These are phyloP conservation scores for Apotomis capreana DNA, from an alignment of 2,888 invertebrate genomes.

Conservation along the genomic window DNA sequence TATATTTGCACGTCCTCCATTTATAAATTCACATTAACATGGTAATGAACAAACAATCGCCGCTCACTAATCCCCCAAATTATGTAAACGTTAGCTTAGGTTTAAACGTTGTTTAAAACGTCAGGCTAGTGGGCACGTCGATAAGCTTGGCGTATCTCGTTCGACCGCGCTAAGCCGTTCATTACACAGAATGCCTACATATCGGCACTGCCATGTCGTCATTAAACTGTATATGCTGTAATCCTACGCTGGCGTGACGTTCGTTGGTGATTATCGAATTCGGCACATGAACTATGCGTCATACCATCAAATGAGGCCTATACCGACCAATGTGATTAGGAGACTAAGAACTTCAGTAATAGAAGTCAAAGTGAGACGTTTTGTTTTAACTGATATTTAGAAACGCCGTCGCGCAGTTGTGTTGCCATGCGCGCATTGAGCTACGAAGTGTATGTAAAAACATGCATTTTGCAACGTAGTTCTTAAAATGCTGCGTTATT, in stretches of 20 bases:
- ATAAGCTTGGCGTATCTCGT: constrained; percentile 14
- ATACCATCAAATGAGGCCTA: too few relatives aligned
- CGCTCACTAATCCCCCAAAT: neutral
- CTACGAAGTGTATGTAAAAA: too few relatives aligned
- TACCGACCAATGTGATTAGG: too few relatives aligned
- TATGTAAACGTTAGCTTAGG: neutral
- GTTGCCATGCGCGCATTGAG: too few relatives aligned
- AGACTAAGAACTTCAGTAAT: too few relatives aligned
- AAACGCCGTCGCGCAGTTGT: too few relatives aligned
- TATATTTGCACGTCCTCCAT: too few relatives aligned
- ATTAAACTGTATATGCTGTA: constrained; percentile 6
- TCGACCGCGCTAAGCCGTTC: constrained; percentile 15
- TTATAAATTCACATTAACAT: neutral
- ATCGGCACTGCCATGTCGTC: constrained; percentile 17
- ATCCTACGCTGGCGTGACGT: neutral
- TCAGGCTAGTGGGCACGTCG: neutral
- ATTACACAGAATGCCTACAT: constrained; percentile 10
- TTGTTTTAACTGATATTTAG: too few relatives aligned
- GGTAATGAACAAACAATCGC: neutral
- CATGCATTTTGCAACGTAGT: too few relatives aligned
- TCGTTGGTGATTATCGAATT: neutral
- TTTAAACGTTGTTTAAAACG: constrained; percentile 8
- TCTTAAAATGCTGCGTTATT: too few relatives aligned
- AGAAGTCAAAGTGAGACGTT: too few relatives aligned
- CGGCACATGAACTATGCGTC: too few relatives aligned